Evolutionary conservation across 2,797 vertebrate genomes (phyloP), one percentile per base, ranked within the genome.

Genomic region (Scolopax bukidnonensis): DNA sequence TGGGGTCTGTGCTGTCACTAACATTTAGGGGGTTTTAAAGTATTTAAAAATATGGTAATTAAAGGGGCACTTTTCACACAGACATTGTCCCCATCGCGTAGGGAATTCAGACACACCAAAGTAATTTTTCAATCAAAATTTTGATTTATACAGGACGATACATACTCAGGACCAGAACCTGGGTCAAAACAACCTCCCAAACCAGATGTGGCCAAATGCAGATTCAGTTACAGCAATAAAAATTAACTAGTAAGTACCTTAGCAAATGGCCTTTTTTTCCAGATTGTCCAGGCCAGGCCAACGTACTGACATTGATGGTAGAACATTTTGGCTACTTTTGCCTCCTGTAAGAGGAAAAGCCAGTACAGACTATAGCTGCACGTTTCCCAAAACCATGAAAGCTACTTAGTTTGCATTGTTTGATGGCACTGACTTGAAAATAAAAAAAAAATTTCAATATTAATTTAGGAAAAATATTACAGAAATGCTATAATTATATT

Each of bases 271-370:
- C 9, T 38, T 85, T 89, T 86, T 3, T 48, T 48, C 69, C 67
- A 82, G 40, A 56, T 14, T 92, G 70, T 28, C 45, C 77, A 92
- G 73, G 30, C n/a, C 83, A 95, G 75, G 25, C 90, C 77, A 93
- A 87, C 60, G 48, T 60, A 61, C 36, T 90, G 92, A 84, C 81
- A 92, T 0, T 63, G 83, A 48, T 90, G 88, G 81, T 41, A 51
- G 63, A 77, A 90, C 5, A 4, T 40, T 92, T 92, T 83, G 93
- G 33, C n/a, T 87, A 75, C 53, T 83, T 85, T 89, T 68, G 53
- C 80, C 78, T 90, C 64, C 68, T 90, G 54, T 74, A 80, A 88
- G 73, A 86, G 65, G 77, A 93, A 89, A 93, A 87, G 45, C 53
- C 56, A 93, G 48, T 38, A 57, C 77, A 94, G 67, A 84, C 48